Base-by-base conservation (phyloP, 2,888 invertebrate species). In the Apamea anceps region DNA sequence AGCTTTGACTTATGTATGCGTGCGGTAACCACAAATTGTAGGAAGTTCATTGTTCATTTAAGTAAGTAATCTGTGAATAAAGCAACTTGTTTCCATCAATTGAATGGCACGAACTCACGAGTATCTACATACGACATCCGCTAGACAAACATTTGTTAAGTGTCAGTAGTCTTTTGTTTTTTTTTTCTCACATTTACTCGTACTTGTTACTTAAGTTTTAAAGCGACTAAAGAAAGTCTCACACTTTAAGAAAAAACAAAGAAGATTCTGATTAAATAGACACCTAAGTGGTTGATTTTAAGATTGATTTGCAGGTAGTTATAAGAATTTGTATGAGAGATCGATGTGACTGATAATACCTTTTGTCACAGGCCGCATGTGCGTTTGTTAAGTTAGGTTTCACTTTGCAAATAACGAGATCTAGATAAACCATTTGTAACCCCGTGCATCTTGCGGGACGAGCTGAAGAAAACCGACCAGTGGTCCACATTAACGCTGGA, bases 71-170 rank as follows among this genome's bases (percentile, higher is more conserved):
- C 42, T 77, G 60, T n/a, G 60, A 77, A 83, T 83, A 0, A 67
- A 66, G n/a, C 7, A 67, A 77, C 6, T 83, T 48, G 75, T 82
- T 45, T 83, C 18, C 32, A 32, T 62, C 51, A 82, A 57, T 65
- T 57, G 13, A 80, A 37, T 54, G 18, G 1, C 60, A n/a, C 60
- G n/a, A n/a, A n/a, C 54, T 54, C 21, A 45, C 15, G 5, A 32
- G 28, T 42, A 42, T 37, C 15, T 37, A 37, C 32, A 32, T 21
- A 21, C 45, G 6, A 77, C 84, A 15, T 80, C 77, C 84, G 77
- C 5, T 37, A 15, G 10, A 80, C 60, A 45, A 82, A 62, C n/a
- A 76, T 60, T 77, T 80, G 60, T 45, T 67, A 83, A 83, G 32
- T 75, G 42, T 51, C 32, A 2, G 12, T 7, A 51, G n/a, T 32